Evolutionary conservation across 2,888 invertebrate genomes (phyloP), one percentile per base, ranked within the genome.

Genomic region (Caenorhabditis sp.): DNA sequence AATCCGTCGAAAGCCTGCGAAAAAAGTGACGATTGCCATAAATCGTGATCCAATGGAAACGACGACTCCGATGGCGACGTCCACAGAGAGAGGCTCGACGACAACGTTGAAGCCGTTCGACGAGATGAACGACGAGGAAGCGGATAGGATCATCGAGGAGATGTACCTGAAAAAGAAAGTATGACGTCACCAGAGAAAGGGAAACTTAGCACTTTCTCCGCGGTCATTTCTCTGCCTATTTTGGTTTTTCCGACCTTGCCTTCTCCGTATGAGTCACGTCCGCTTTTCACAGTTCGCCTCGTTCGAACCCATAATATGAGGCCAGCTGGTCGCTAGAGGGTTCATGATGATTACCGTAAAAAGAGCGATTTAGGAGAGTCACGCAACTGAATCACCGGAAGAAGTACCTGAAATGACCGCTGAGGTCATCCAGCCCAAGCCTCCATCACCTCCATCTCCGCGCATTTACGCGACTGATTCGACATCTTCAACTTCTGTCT

Each of bases 111-210:
- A 65, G 30, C 53, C 71, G 39, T 61, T 71, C n/a, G 78, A 78
- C n/a, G 68, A 68, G 41, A 50, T 72, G 61, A 52, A 78, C 50
- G 78, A 78, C 9, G 72, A 65, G 32, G 68, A 78, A 41, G 50
- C 73, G 2, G 78, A 78, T 46, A 26, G 63, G 53, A 53, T 78
- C 37, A 78, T 78, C 20, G 78, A 78, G 37, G 63, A 78, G 39
- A 72, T 78, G 72, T 78, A 73, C 37, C 35, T 78, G 27, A 66
- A 61, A 24, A 73, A 78, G 30, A 76, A 76, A 46, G 75, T 70
- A n/a, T 17, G 61, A 20, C 20, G 24, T 32, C 22, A 30, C 27
- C n/a, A n/a, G n/a, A n/a, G n/a, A n/a, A n/a, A n/a, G n/a, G n/a
- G n/a, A n/a, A n/a, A n/a, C n/a, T n/a, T n/a, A n/a, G n/a, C n/a